A percentile compares a stretch with the other conserved stretches of the same genome.
Conservation (phyloP, 2,888 invertebrate species). For the Nomada ruficornis region DNA sequence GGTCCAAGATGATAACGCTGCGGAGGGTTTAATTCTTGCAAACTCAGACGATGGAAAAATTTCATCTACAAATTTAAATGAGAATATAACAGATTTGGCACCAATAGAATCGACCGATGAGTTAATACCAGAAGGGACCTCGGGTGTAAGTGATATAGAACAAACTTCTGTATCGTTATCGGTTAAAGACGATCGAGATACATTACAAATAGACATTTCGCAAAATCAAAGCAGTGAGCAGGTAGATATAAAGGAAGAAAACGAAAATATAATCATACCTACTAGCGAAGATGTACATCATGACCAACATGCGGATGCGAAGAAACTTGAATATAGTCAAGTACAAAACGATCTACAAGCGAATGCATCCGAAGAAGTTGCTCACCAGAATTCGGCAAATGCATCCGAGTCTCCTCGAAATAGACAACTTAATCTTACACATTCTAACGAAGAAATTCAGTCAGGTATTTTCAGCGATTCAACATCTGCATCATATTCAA, state of each 20-base stretch:
- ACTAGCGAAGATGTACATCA: background rate
- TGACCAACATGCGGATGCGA: slow-evolving; percentile 8
- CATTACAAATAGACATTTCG: background rate
- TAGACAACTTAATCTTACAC: background rate
- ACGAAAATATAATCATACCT: background rate
- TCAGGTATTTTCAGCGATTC: slow-evolving; percentile 12
- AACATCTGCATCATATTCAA: slow-evolving; percentile 7
- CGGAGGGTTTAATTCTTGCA: background rate
- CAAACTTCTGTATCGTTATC: background rate
- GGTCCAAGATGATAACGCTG: slow-evolving; percentile 16
- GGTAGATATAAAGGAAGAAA: background rate
- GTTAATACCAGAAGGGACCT: background rate
- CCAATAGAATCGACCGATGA: background rate
- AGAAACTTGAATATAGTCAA: slow-evolving; percentile 10
- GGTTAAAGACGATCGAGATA: slow-evolving; percentile 1
- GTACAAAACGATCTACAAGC: slow-evolving; percentile 20
- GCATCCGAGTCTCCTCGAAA: background rate
- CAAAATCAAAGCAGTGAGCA: slow-evolving; percentile 22
- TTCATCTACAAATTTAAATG: slow-evolving; percentile 2
- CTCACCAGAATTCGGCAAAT: slow-evolving; percentile 1
- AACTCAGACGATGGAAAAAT: slow-evolving; percentile 8
- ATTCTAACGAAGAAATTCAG: slow-evolving; percentile 27
- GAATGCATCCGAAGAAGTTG: background rate
- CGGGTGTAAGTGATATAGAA: slow-evolving; percentile 16
- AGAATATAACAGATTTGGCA: background rate